These are phyloP conservation scores for Neoseiulus cucumeris DNA, from an alignment of 1,140 invertebrate genomes.

Conservation along the genomic window DNA sequence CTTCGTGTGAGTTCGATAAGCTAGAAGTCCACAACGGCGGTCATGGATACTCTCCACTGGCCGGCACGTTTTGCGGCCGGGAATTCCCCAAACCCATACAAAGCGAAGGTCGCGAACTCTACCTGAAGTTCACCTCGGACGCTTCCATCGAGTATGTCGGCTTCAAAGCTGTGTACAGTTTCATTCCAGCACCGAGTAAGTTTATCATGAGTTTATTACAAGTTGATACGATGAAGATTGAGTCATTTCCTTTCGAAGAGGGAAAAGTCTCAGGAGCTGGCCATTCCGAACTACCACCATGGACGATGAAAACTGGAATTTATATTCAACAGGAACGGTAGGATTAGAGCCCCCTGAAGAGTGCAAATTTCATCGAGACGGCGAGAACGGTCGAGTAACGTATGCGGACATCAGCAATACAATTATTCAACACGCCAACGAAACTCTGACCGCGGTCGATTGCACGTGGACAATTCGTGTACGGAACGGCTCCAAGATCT, in stretches of 20 bases:
- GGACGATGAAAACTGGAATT: no score
- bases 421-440: not conserved
- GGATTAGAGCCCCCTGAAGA: conserved; percentile 22
- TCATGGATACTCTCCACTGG: conserved; percentile 53
- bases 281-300: no score
- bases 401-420: conserved; percentile 33
- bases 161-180: conserved; percentile 54
- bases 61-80: conserved; percentile 48
- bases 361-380: conserved; percentile 31
- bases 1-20: conserved; percentile 57
- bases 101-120: conserved; percentile 51
- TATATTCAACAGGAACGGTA: no score
- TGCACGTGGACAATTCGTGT: conserved; percentile 60
- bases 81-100: conserved; percentile 53
- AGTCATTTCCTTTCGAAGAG: no score
- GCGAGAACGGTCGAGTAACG: conserved; percentile 34
- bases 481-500: conserved; percentile 44
- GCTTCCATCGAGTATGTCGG: conserved; percentile 59
- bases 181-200: conserved; percentile 31
- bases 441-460: conserved; percentile 35
- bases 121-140: conserved; percentile 63
- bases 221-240: no score
- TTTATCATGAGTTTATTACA: no score
- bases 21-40: conserved; percentile 55
- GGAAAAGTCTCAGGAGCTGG: no score